These are phyloP conservation scores for Trachemys scripta DNA, from an alignment of 2,113 vertebrate species.

Conservation along the genomic window DNA sequence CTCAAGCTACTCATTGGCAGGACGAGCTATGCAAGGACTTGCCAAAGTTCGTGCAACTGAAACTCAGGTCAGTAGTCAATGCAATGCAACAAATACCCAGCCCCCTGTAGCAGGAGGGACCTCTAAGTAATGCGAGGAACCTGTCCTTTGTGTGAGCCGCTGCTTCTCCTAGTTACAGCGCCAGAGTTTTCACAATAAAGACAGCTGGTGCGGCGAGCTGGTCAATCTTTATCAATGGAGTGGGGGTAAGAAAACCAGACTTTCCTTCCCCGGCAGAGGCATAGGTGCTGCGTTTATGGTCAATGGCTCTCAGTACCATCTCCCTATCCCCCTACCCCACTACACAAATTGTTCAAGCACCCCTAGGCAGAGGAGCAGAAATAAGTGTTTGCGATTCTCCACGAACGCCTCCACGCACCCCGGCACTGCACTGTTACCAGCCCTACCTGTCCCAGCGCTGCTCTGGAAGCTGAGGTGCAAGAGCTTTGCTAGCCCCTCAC, in stretches of 20 bases:
- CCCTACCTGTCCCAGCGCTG: neutral
- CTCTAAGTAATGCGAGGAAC: neutral
- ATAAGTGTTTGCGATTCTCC: neutral
- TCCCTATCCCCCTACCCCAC: too few species aligned
- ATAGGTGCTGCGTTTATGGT: too few species aligned
- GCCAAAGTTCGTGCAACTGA: too few species aligned
- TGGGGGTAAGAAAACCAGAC: too few species aligned
- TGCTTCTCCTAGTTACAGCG: too few species aligned
- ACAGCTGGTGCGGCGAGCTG: neutral
- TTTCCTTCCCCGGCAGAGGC: neutral
- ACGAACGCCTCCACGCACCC: neutral
- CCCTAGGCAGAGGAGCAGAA: neutral
- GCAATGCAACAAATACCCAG: neutral
- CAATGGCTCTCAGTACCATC: too few species aligned
- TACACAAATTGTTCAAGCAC: too few species aligned
- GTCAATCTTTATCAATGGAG: too few species aligned
- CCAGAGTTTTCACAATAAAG: too few species aligned
- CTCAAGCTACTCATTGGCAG: neutral
- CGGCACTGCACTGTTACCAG: neutral
- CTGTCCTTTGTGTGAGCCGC: too few species aligned
- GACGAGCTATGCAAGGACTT: neutral
- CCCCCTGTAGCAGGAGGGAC: rapidly evolving
- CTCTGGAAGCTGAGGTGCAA: too few species aligned
- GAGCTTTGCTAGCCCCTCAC: too few species aligned
- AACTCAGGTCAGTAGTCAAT: neutral